phyloP scores from a whole-genome alignment of 1,140 invertebrate genomes.

The Marisa cornuarietis region DNA sequence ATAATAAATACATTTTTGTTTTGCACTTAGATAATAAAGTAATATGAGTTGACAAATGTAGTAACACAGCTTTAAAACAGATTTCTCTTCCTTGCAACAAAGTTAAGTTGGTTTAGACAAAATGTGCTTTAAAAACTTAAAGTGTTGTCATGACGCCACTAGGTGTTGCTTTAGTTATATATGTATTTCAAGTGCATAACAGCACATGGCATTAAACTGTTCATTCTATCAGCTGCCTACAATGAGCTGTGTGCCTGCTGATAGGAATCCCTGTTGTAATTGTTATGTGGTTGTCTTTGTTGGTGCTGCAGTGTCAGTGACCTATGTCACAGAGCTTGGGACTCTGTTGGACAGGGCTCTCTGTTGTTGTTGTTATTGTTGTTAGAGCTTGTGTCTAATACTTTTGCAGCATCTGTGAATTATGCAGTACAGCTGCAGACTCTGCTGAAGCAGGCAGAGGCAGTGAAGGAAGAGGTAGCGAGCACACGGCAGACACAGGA shows the following conservation, averaged over 20 bases:
- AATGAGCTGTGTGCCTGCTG: constrained; percentile 71
- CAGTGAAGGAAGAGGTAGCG: constrained; percentile 28
- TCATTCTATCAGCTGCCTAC: constrained; percentile 53
- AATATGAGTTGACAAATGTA: too few relatives aligned
- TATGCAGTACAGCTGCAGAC: constrained; percentile 34
- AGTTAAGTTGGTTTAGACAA: too few relatives aligned
- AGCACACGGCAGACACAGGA: constrained; percentile 20
- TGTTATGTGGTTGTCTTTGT: not conserved
- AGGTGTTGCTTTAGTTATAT: too few relatives aligned
- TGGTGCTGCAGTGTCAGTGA: not conserved
- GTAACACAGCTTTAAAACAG: too few relatives aligned
- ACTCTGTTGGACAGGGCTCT: not conserved
- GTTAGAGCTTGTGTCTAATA: not conserved
- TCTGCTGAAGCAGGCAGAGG: constrained; percentile 28
- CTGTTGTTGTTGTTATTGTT: not conserved
- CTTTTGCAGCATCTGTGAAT: not conserved
- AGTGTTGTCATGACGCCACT: too few relatives aligned
- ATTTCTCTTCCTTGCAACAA: too few relatives aligned
- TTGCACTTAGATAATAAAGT: too few relatives aligned
- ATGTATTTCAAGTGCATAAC: too few relatives aligned
- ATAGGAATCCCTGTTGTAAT: not conserved
- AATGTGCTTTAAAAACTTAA: too few relatives aligned
- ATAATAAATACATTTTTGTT: too few relatives aligned
- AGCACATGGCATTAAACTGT: too few relatives aligned
- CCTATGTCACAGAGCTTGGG: not conserved